These are phyloP conservation scores for Urophycis tenuis DNA, from an alignment of 2,797 vertebrate species.

Conservation along the genomic window DNA sequence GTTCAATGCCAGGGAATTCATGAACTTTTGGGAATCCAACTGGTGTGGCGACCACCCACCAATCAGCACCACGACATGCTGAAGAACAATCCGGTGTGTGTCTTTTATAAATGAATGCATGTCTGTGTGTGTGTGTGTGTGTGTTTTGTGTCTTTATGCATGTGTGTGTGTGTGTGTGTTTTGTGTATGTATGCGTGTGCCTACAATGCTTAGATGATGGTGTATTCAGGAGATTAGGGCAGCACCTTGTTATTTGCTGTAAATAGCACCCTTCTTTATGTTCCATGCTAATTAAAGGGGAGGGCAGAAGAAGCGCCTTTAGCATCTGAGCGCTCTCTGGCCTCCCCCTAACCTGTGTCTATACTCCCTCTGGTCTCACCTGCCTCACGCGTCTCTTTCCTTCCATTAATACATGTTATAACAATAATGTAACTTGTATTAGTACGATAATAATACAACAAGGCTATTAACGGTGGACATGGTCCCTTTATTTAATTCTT, in stretches of 20 bases:
- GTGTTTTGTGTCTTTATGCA: not conserved
- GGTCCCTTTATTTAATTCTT: slow-evolving; percentile 36
- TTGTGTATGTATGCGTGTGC: not conserved
- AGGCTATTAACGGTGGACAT: slow-evolving; percentile 30
- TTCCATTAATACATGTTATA: slow-evolving; percentile 26
- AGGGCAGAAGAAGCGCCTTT: slow-evolving; percentile 30
- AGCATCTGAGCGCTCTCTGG: slow-evolving; percentile 43
- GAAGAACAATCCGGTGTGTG: not conserved
- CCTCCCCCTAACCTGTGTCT: slow-evolving; percentile 28
- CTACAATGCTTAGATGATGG: slow-evolving; percentile 29
- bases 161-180: not conserved
- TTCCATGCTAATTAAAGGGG: slow-evolving; percentile 50
- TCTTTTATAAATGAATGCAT: not conserved
- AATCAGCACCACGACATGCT: not conserved
- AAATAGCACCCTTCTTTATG: slow-evolving; percentile 48
- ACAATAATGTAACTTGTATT: not conserved
- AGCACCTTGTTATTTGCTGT: slow-evolving; percentile 53
- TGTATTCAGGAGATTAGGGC: slow-evolving; percentile 43
- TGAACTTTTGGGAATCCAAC: not conserved
- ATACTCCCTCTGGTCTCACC: slow-evolving; percentile 21
- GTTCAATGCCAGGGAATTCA: not conserved
- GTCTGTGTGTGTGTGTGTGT: not conserved
- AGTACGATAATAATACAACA: not conserved
- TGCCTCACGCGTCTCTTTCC: slow-evolving; percentile 23
- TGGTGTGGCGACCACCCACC: not conserved